phyloP scores from a whole-genome alignment of 2,797 vertebrate genomes.

The Gephyroberyx darwinii region DNA sequence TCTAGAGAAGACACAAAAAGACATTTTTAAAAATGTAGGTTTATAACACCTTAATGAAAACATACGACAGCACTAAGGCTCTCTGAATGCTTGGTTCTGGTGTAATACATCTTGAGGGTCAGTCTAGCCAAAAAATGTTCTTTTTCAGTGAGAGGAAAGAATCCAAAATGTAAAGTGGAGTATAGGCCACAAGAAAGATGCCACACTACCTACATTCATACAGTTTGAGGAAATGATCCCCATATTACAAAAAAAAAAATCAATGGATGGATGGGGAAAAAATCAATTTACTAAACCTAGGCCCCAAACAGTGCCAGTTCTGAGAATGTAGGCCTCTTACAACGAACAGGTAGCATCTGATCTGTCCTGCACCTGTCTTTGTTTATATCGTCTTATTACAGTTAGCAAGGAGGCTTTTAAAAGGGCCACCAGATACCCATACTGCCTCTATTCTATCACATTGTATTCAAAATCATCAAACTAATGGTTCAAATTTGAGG shows the following conservation, averaged over 20 bases:
- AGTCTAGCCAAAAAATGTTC: conserved; percentile 51
- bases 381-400: conserved; percentile 37
- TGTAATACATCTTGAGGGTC: not conserved
- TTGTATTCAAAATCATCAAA: not conserved
- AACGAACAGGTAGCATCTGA: conserved; percentile 20
- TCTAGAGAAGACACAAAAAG: not conserved
- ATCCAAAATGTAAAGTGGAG: conserved; percentile 3
- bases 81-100: conserved; percentile 16
- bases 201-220: conserved; percentile 27
- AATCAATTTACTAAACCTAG: not conserved
- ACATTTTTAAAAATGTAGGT: not conserved
- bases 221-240: not conserved
- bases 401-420: not conserved
- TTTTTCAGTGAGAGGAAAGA: conserved; percentile 19
- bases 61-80: conserved; percentile 42
- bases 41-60: conserved; percentile 51
- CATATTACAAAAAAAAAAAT: not conserved
- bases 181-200: conserved; percentile 26
- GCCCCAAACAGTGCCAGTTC: conserved; percentile 16
- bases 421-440: conserved; percentile 11
- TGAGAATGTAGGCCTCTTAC: conserved; percentile 7
- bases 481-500: not conserved
- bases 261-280: conserved; percentile 7
- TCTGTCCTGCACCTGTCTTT: not conserved
- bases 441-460: conserved; percentile 22